Evolutionary conservation across 1,140 invertebrate species (phyloP), one percentile per base, ranked within the genome.

Genomic region (Diorhabda elongata): DNA sequence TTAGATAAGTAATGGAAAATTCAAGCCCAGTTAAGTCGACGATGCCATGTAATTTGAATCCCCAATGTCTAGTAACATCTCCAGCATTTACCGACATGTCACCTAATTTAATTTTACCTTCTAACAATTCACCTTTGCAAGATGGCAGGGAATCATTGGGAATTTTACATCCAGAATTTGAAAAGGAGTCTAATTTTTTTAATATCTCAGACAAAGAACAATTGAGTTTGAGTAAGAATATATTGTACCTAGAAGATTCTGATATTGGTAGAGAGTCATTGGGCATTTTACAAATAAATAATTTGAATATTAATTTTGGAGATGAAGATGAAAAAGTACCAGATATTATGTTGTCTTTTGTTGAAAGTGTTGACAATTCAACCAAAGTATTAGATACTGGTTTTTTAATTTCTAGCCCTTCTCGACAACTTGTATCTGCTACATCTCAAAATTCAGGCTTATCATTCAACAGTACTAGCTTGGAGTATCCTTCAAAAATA

Each of bases 231-330:
- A 45, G 41, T 45, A 41, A 65, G 42, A 65, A 11, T 58, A 58
- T 56, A 41, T 44, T 52, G 26, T 26, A 26, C 26, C 8, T 44
- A 65, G 64, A 65, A 65, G 44, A 44, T 3, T 57, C 47, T 9
- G 64, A 65, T 7, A 56, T 26, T 8, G 64, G 64, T 42, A 65
- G 42, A 65, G 64, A 65, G 52, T 65, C 64, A 7, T 43, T 65
- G n/a, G 64, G 64, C 7, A 65, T 65, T 42, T 58, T 65, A 42
- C 52, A 65, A 42, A 9, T 65, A 8, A 65, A 57, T 41, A 9
- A 26, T 5, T 42, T 58, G 11, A 42, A 65, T 57, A 45, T 56
- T 26, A 64, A 52, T 26, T 64, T 64, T 52, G 62, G 44, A 3
- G 3, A 56, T 52, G 62, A 64, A 45, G 44, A 45, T 7, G 47